Percentiles rank a stretch among this genome's conserved stretches.
These are phyloP conservation scores for Siniperca undulata DNA, from an alignment of 2,797 vertebrate genomes.

Conservation along the genomic window DNA sequence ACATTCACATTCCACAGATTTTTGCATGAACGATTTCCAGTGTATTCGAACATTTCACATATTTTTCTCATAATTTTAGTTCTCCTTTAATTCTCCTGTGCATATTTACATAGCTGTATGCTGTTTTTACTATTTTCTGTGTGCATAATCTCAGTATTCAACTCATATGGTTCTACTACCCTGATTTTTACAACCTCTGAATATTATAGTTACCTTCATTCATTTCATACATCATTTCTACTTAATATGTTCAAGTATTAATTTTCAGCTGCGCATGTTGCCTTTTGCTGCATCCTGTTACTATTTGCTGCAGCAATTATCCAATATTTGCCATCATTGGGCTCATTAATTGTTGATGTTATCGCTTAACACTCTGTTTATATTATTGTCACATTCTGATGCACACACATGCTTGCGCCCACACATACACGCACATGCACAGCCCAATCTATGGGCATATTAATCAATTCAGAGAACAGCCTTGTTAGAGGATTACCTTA, in stretches of 20 bases:
- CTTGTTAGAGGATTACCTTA: constrained; percentile 73
- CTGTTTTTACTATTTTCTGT: not conserved
- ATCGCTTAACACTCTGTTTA: constrained; percentile 3
- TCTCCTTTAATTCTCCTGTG: not conserved
- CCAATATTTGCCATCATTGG: constrained; percentile 1
- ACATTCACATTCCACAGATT: not conserved
- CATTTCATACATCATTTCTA: not conserved
- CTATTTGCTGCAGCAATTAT: constrained; percentile 5
- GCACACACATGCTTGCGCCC: not conserved
- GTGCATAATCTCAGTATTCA: not conserved
- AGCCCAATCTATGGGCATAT: constrained; percentile 44
- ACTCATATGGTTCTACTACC: not conserved
- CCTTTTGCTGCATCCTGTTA: not conserved
- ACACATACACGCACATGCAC: constrained; percentile 25
- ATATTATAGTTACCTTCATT: not conserved
- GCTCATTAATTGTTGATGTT: constrained; percentile 11
- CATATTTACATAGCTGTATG: not conserved
- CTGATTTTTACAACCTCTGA: not conserved
- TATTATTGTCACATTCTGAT: constrained; percentile 24
- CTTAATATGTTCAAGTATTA: not conserved
- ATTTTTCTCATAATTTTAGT: not conserved
- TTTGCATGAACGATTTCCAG: not conserved
- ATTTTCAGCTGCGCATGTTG: not conserved
- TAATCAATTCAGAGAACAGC: constrained; percentile 65
- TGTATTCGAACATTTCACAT: not conserved